Evolutionary conservation across 2,113 vertebrate species (phyloP).

Genomic region (Paratilapia polleni): DNA sequence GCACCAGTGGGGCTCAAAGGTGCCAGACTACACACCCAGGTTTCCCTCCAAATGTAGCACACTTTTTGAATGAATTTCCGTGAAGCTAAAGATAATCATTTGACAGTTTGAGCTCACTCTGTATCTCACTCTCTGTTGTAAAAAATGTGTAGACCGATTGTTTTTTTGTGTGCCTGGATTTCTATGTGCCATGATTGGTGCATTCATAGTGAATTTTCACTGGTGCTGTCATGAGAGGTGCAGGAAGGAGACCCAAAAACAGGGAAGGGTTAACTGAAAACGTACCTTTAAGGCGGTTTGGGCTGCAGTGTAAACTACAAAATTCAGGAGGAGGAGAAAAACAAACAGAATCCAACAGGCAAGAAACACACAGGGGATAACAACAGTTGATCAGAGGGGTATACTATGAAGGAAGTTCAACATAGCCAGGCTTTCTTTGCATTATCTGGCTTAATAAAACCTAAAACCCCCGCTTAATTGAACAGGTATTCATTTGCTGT

Average conservation of each 20-base stretch:
- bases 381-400: no score
- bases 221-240: no score
- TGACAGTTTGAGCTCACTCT: accelerated
- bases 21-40: background rate
- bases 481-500: no score
- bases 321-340: no score
- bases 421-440: background rate
- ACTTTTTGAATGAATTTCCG: background rate
- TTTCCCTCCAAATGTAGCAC: background rate
- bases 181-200: background rate
- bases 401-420: no score
- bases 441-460: background rate
- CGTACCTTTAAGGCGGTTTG: background rate
- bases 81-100: background rate
- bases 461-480: no score
- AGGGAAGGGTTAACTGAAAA: background rate
- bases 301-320: background rate
- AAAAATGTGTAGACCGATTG: background rate
- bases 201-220: background rate
- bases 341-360: no score
- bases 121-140: background rate
- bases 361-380: no score
- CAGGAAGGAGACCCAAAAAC: background rate
- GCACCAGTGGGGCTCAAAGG: background rate
- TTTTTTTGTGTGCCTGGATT: no score